Evolutionary conservation across 1,140 invertebrate genomes (phyloP).

Genomic region (Aphaenogaster rudis): DNA sequence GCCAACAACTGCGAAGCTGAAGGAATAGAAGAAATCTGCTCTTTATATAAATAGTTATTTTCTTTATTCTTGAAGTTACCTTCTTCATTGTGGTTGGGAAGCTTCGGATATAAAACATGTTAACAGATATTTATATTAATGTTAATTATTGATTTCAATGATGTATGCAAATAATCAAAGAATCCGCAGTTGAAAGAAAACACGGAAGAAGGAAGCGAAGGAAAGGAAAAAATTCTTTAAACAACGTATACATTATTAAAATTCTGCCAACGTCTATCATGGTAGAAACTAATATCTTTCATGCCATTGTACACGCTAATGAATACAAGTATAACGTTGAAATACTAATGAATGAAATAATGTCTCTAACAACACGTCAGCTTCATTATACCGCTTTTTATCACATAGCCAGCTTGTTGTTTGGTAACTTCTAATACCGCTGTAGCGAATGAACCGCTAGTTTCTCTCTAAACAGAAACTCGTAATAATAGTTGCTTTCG

Average conservation of each 20-base stretch:
- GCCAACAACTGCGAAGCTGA: neutral
- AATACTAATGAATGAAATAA: conserved; percentile 19
- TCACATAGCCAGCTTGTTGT: neutral
- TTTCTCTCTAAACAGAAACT: conserved; percentile 21
- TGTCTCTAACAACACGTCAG: neutral
- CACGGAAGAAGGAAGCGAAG: neutral
- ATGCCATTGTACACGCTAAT: neutral
- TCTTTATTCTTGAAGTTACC: neutral
- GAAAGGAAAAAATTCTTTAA: neutral
- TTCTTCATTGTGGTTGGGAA: neutral
- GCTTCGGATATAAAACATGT: neutral
- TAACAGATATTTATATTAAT: conserved; percentile 13
- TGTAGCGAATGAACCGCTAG: neutral
- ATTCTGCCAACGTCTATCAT: neutral
- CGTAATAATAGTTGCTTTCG: conserved; percentile 5
- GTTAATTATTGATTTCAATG: neutral
- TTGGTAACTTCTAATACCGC: neutral
- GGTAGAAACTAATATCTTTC: neutral
- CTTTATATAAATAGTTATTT: neutral
- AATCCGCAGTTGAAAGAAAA: neutral
- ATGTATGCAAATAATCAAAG: neutral
- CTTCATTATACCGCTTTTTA: neutral
- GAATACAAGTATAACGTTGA: neutral
- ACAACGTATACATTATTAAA: neutral
- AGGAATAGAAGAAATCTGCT: neutral